Evolutionary conservation across 1,140 invertebrate species (phyloP).

Genomic region (Oreohelix idahoensis): DNA sequence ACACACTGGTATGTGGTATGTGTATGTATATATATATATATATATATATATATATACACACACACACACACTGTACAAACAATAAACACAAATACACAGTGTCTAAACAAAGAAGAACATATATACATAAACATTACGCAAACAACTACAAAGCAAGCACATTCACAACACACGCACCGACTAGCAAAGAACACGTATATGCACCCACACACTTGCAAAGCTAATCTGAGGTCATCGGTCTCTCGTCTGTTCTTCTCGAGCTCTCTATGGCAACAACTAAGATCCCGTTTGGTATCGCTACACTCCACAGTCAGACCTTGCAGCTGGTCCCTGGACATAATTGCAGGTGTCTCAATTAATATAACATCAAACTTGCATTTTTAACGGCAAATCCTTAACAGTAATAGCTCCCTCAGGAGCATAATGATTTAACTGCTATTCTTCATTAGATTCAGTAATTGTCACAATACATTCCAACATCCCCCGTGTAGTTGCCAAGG

Average conservation of each 20-base stretch:
- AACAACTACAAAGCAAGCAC: background rate
- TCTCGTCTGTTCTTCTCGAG: conserved; percentile 9
- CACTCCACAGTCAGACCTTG: conserved; percentile 11
- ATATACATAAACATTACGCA: too few species aligned
- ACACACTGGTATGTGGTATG: too few species aligned
- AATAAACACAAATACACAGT: background rate
- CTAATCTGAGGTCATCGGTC: conserved; percentile 9
- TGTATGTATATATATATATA: too few species aligned
- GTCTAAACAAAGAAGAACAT: background rate
- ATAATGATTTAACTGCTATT: too few species aligned
- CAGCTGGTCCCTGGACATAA: conserved; percentile 27
- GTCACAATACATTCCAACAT: too few species aligned
- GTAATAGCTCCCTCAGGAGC: too few species aligned
- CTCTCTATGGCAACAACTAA: conserved; percentile 12
- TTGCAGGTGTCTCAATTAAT: too few species aligned
- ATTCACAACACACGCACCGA: background rate
- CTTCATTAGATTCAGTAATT: too few species aligned
- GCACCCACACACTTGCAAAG: conserved; percentile 25
- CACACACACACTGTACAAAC: background rate
- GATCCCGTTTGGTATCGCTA: conserved; percentile 27
- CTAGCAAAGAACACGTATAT: background rate
- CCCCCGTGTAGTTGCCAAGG: too few species aligned
- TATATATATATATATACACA: too few species aligned
- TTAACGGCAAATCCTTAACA: too few species aligned
- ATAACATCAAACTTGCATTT: too few species aligned